These are phyloP conservation scores for Manis crassicaudata DNA, from an alignment of 2,797 vertebrate species.

Conservation along the genomic window DNA sequence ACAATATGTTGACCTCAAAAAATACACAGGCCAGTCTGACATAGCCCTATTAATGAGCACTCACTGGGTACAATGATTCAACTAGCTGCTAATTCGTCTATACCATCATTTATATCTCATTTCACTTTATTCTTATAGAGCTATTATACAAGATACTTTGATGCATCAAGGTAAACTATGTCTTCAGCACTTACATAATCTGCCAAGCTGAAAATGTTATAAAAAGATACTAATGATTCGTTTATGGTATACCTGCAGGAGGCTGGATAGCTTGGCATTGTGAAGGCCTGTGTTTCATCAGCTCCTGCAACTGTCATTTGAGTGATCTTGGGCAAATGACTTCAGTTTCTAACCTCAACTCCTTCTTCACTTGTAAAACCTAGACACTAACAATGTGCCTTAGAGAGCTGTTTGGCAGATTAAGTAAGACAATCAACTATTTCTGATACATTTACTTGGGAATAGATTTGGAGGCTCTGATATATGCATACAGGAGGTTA, in stretches of 20 bases:
- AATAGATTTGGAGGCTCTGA: background rate
- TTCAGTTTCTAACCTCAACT: background rate
- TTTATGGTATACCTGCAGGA: background rate
- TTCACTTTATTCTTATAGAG: conserved; percentile 9
- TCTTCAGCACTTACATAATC: conserved; percentile 24
- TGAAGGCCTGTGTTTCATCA: background rate
- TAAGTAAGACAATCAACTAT: background rate
- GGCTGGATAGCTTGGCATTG: background rate
- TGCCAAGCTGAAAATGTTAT: background rate
- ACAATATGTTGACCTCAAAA: conserved; percentile 57
- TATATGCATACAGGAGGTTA: background rate
- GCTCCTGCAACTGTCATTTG: background rate
- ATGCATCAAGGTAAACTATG: conserved; percentile 51
- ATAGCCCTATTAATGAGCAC: conserved; percentile 50
- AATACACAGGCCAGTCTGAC: conserved; percentile 23
- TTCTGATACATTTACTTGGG: background rate
- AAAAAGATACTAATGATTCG: conserved; percentile 30
- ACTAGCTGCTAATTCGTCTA: conserved; percentile 50
- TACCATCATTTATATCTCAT: conserved; percentile 27
- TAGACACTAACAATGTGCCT: background rate
- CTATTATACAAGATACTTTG: conserved; percentile 37
- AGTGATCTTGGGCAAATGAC: background rate
- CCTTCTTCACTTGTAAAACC: background rate
- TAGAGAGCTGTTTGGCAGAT: background rate
- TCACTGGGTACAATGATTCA: conserved; percentile 42